Percentiles rank a stretch among this genome's conserved stretches.
Conservation (phyloP, 1,140 invertebrate genomes). For the Panagrolaimus sp. region DNA sequence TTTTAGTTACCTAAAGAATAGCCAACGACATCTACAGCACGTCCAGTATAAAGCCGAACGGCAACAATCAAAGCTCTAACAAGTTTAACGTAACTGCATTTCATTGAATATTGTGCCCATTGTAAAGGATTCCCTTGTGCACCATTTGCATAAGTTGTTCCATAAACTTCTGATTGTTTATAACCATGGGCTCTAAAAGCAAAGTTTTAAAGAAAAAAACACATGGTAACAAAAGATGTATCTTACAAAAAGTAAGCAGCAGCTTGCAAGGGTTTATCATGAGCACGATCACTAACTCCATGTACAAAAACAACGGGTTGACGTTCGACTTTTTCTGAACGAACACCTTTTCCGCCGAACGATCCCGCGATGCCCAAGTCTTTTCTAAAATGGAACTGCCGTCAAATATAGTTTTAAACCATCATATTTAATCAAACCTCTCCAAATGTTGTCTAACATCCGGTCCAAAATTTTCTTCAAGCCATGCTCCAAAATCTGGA, state of each 20-base stretch:
- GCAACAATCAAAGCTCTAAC: slow-evolving; percentile 55
- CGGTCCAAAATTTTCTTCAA: slow-evolving; percentile 45
- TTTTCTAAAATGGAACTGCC: slow-evolving; percentile 27
- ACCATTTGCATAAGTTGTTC: slow-evolving; percentile 54
- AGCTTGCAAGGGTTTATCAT: slow-evolving; percentile 48
- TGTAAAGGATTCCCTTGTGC: slow-evolving; percentile 54
- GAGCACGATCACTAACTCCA: slow-evolving; percentile 49
- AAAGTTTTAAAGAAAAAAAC: slow-evolving; percentile 4
- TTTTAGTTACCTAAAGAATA: slow-evolving; percentile 47
- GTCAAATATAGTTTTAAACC: neutral
- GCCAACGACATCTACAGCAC: slow-evolving; percentile 51
- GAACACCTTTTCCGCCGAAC: slow-evolving; percentile 43
- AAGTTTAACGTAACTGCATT: slow-evolving; percentile 37
- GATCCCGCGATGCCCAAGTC: slow-evolving; percentile 46
- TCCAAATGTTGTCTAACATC: slow-evolving; percentile 48
- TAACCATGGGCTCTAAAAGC: slow-evolving; percentile 35
- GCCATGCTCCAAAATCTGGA: slow-evolving; percentile 42
- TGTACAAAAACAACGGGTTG: slow-evolving; percentile 56
- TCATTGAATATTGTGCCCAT: slow-evolving; percentile 49
- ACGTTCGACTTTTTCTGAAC: slow-evolving; percentile 33
- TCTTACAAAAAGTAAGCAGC: slow-evolving; percentile 43
- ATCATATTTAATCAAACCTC: slow-evolving; percentile 27
- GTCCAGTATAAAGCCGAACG: slow-evolving; percentile 52
- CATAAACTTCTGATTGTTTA: slow-evolving; percentile 44
- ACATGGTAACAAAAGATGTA: neutral